Conservation (phyloP, 2,113 vertebrate genomes). For the Globicephala melas region DNA sequence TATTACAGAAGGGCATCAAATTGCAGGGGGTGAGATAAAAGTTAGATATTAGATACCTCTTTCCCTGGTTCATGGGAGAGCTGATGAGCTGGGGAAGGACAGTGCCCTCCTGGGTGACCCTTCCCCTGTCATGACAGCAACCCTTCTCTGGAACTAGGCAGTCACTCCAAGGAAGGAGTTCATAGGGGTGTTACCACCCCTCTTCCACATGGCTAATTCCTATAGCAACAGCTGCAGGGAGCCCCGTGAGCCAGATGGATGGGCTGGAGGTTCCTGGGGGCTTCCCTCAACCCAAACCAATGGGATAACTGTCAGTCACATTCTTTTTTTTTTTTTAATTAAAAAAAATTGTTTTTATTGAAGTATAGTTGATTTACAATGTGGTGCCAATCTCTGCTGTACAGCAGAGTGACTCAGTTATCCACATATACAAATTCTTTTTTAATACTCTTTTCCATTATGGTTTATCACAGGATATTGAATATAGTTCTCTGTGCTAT, state of each 20-base stretch:
- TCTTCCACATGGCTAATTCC: not conserved
- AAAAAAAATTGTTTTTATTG: not conserved
- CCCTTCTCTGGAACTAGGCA: constrained; percentile 56
- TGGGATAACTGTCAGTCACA: not conserved
- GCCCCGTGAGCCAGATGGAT: constrained; percentile 37
- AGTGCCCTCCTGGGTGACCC: constrained; percentile 74
- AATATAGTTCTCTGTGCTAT: not conserved
- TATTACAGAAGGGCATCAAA: not conserved
- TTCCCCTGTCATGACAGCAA: constrained; percentile 62
- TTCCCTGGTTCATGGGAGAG: not conserved
- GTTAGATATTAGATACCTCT: not conserved
- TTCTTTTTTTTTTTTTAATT: not conserved
- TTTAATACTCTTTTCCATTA: not conserved
- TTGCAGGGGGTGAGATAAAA: not conserved
- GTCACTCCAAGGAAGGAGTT: not conserved
- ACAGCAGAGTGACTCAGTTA: not conserved
- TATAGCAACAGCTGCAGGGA: constrained; percentile 78
- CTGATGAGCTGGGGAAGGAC: not conserved
- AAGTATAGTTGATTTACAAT: not conserved
- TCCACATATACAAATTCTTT: not conserved
- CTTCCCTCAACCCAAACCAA: constrained; percentile 63
- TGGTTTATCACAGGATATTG: not conserved
- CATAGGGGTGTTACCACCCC: constrained; percentile 6
- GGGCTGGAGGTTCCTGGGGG: not conserved
- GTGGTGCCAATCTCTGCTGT: not conserved